Percentiles rank a stretch among this genome's conserved stretches.
Evolutionary conservation across 2,113 vertebrate species (phyloP).

Genomic region (Crotalus tigris): DNA sequence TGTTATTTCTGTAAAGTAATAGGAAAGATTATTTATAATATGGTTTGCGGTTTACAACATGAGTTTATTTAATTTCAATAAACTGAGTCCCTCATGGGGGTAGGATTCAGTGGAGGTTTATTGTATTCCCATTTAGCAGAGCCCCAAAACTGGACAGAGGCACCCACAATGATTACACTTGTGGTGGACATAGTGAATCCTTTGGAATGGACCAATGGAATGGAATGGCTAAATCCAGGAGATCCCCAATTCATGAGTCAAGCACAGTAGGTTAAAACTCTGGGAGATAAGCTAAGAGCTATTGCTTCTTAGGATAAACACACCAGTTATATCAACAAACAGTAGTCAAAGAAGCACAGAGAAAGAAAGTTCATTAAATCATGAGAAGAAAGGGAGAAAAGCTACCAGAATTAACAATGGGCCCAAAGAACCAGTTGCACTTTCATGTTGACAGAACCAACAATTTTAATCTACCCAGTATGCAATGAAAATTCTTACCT

Average conservation of each 20-base stretch:
- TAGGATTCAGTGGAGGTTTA: neutral
- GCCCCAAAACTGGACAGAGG: neutral
- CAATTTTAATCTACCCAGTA: neutral
- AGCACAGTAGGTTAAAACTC: neutral
- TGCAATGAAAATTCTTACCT: neutral
- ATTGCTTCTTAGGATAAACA: neutral
- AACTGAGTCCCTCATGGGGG: neutral
- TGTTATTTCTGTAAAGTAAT: neutral
- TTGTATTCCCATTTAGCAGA: neutral
- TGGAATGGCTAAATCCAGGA: neutral
- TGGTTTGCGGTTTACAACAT: neutral
- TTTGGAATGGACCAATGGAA: neutral
- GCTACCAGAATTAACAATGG: neutral
- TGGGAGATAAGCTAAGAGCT: neutral
- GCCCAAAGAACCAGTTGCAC: neutral
- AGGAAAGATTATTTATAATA: neutral
- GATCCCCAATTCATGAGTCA: neutral
- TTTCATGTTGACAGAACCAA: neutral
- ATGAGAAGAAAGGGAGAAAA: neutral
- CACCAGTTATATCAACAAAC: neutral
- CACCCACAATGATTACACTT: neutral
- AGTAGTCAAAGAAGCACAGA: neutral
- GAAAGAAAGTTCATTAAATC: neutral
- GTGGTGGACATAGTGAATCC: neutral
- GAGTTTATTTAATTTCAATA: neutral